Base-by-base conservation (phyloP, 2,113 vertebrate species). In the Smithornis capensis region DNA sequence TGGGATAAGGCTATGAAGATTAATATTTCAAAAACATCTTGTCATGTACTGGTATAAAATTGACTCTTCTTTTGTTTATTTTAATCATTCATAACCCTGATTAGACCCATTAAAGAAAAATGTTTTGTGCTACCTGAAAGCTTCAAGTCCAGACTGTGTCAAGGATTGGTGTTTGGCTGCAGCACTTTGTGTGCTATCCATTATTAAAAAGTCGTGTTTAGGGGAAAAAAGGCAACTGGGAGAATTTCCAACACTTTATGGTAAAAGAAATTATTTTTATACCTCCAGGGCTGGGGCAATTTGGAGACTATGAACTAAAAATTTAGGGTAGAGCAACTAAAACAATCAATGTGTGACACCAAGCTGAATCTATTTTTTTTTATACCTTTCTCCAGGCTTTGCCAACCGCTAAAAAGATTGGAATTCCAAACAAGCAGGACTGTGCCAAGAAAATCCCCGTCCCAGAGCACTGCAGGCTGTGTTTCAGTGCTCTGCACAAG, bases 401-500 rank as follows among this genome's bases (percentile, higher is more conserved):
- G 7, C 60, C 73, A 18, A n/a, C 76, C 13, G 40, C 80, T 12
- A 92, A 79, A 71, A n/a, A 38, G 31, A 29, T 92, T 42, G 53
- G 12, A 2, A 24, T 17, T 5, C 9, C 12, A 24, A 56, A 50
- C 64, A 90, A 73, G 57, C 87, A 75, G 71, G 89, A 83, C 17
- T 33, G 69, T 2, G 71, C 71, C 47, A 94, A 94, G 94, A 97
- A 94, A 31, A 83, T 38, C 42, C 45, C 42, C 12, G 97, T 98
- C 7, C 97, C 98, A 0, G 98, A 99, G 77, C 98, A 99, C 89
- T 98, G 98, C 83, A 97, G 97, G 24, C 98, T 99, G 37, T 99
- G 99, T 80, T 99, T 99, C 2, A 97, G 98, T 1, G 99, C 99
- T 1, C 98, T 99, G 50, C 98, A 99, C 95, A 99, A 99, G 57